These are phyloP conservation scores for Phrynosoma platyrhinos DNA, from an alignment of 2,113 vertebrate genomes.

Conservation along the genomic window DNA sequence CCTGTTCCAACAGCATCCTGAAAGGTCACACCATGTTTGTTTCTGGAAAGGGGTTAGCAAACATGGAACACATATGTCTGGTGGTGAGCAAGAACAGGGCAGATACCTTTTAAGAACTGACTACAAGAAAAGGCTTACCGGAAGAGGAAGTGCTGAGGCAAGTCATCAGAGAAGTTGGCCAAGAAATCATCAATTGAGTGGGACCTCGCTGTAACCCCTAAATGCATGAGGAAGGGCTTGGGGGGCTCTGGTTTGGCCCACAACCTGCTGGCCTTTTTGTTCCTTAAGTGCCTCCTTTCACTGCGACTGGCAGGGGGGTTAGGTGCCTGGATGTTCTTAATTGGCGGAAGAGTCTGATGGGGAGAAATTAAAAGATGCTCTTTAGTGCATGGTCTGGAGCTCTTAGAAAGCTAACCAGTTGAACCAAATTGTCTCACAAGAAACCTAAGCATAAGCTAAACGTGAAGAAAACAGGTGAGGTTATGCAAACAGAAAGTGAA, in stretches of 20 bases:
- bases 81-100: neutral
- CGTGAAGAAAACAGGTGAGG: neutral
- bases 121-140: slow-evolving; percentile 69
- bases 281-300: slow-evolving; percentile 52
- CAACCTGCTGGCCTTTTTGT: slow-evolving; percentile 40
- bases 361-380: slow-evolving; percentile 16
- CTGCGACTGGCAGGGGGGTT: slow-evolving; percentile 59
- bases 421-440: neutral
- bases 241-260: slow-evolving; percentile 79
- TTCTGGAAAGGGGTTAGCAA: neutral
- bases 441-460: neutral
- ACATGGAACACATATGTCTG: neutral
- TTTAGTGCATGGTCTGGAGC: neutral
- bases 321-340: slow-evolving; percentile 66
- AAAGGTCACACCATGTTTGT: no score
- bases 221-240: slow-evolving; percentile 78
- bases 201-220: slow-evolving; percentile 85
- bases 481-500: neutral
- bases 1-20: no score
- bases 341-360: slow-evolving; percentile 86
- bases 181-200: slow-evolving; percentile 79
- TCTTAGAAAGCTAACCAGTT: neutral
- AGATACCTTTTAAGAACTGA: neutral
- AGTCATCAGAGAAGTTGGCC: slow-evolving; percentile 74
- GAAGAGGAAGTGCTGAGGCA: slow-evolving; percentile 76